Conservation (phyloP, 1,140 invertebrate genomes). For the Eciton burchellii region DNA sequence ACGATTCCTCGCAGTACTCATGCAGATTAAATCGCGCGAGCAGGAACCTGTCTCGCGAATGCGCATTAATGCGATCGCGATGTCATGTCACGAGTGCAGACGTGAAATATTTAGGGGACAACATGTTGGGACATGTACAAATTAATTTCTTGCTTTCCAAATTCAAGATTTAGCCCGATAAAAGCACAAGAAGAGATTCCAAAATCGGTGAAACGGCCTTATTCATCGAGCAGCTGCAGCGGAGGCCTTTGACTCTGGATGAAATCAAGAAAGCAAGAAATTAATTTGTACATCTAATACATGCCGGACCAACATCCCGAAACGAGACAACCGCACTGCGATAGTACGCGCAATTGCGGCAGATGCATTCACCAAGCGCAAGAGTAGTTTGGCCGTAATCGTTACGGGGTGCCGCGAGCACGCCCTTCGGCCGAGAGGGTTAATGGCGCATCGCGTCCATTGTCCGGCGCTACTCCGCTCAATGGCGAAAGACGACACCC, state of each 20-base stretch:
- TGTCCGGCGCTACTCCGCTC: conserved; percentile 52
- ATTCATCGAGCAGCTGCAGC: too few relatives aligned
- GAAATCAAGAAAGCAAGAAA: too few relatives aligned
- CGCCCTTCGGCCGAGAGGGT: conserved; percentile 35
- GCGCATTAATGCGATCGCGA: not conserved
- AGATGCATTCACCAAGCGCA: conserved; percentile 46
- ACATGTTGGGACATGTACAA: not conserved
- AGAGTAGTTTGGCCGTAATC: conserved; percentile 4
- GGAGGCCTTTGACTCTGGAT: too few relatives aligned
- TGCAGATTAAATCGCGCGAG: not conserved
- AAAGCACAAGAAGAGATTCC: too few relatives aligned
- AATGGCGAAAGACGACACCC: conserved; percentile 56
- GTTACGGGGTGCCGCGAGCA: conserved; percentile 19
- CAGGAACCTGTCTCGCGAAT: not conserved
- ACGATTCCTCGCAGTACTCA: not conserved
- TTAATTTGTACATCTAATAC: too few relatives aligned
- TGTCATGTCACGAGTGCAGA: not conserved
- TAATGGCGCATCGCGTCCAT: conserved; percentile 54
- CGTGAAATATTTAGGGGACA: not conserved
- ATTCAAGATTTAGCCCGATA: too few relatives aligned
- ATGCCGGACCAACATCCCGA: too few relatives aligned
- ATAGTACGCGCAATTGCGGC: conserved; percentile 33
- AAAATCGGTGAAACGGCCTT: too few relatives aligned
- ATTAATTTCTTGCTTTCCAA: too few relatives aligned
- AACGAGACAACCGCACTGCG: conserved; percentile 32